These are phyloP conservation scores for Haplochromis burtoni DNA, from an alignment of 2,113 vertebrate genomes.

Conservation along the genomic window DNA sequence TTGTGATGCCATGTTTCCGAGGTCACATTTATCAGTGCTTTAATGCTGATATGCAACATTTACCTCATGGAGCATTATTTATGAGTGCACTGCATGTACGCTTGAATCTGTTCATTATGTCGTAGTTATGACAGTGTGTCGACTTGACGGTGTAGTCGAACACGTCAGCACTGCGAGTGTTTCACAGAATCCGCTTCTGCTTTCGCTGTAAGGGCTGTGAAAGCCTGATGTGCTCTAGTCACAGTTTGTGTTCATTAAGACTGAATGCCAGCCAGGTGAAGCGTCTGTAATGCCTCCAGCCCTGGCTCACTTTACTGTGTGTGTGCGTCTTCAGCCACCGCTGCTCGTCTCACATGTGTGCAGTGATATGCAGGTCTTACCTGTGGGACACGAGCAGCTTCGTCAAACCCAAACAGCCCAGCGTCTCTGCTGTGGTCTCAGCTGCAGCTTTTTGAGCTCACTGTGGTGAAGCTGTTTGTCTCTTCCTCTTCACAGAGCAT, in stretches of 20 bases:
- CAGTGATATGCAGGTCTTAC: not conserved
- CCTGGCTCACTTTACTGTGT: not conserved
- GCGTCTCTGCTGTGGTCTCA: not conserved
- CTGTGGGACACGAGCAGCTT: not conserved
- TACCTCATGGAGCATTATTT: not conserved
- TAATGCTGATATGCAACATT: not conserved
- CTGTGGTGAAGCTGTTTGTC: not conserved
- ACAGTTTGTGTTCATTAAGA: not conserved
- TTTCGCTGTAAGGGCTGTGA: not conserved
- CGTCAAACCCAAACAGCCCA: not conserved
- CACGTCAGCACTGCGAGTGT: not conserved
- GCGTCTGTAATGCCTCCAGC: not conserved
- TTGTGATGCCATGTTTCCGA: not conserved
- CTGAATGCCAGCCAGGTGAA: not conserved
- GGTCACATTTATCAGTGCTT: not conserved
- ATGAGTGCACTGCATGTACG: not conserved
- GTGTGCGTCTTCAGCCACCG: not conserved
- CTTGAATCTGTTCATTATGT: not conserved
- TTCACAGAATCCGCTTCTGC: not conserved
- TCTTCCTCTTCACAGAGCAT: not conserved
- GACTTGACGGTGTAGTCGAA: not conserved
- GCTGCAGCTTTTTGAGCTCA: not conserved
- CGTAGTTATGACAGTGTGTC: not conserved
- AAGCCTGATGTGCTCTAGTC: not conserved
- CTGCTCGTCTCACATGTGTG: not conserved